Evolutionary conservation across 2,888 invertebrate species (phyloP).

Genomic region (Machimus atricapillus): DNA sequence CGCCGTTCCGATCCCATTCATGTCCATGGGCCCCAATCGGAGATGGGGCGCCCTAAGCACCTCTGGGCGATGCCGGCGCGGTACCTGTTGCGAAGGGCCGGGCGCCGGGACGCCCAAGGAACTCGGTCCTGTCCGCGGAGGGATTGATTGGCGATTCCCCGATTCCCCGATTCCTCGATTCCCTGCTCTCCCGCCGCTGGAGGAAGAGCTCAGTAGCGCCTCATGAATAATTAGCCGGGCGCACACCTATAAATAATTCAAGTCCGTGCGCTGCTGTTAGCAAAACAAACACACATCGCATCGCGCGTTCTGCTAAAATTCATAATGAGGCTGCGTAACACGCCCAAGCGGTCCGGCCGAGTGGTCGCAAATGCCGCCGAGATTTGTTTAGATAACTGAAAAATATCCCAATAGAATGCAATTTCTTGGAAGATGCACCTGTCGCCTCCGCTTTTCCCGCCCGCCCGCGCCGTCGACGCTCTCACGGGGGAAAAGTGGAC

Average conservation of each 20-base stretch:
- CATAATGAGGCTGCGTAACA: constrained; percentile 33
- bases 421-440: constrained; percentile 26
- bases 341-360: not conserved
- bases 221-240: constrained; percentile 36
- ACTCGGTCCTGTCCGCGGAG: constrained; percentile 16
- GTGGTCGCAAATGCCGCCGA: not conserved
- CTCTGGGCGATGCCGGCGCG: not conserved
- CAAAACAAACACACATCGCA: constrained; percentile 43
- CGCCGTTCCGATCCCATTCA: constrained; percentile 35
- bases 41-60: not conserved
- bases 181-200: not conserved
- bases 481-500: not conserved
- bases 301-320: constrained; percentile 24
- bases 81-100: not conserved
- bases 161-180: not conserved
- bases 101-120: not conserved
- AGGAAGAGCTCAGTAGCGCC: not conserved
- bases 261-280: constrained; percentile 41
- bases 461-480: too few species aligned
- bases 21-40: constrained; percentile 10
- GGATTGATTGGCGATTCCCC: constrained; percentile 1
- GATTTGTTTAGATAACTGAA: constrained; percentile 25
- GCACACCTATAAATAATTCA: constrained; percentile 47
- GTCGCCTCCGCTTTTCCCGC: not conserved
- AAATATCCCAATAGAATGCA: not conserved